These are phyloP conservation scores for Athalia cordata DNA, from an alignment of 2,888 invertebrate genomes.

Conservation along the genomic window DNA sequence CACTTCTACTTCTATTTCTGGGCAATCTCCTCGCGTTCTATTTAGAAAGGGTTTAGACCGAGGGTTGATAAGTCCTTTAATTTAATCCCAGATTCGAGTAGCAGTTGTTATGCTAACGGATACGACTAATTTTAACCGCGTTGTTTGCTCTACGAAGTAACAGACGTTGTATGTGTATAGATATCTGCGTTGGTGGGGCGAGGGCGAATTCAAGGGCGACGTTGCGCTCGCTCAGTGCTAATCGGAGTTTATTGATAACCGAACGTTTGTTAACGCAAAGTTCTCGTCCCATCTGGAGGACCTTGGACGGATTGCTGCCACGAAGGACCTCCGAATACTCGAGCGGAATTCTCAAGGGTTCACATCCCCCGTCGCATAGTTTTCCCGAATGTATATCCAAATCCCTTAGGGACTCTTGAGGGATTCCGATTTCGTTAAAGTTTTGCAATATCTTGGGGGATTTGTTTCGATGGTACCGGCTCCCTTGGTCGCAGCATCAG, in stretches of 20 bases:
- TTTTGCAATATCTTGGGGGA: constrained; percentile 12
- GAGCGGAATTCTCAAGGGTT: not conserved
- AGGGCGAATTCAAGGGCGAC: no score
- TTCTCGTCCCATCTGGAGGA: not conserved
- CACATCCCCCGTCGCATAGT: not conserved
- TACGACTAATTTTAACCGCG: constrained; percentile 4
- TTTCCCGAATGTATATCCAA: not conserved
- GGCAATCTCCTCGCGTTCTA: not conserved
- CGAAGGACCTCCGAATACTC: no score
- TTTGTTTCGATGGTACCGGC: not conserved
- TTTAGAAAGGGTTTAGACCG: not conserved
- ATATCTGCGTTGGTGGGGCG: no score
- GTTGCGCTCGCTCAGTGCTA: no score
- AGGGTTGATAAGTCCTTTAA: constrained; percentile 17
- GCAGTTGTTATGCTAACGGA: constrained; percentile 15
- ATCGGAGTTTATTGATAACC: not conserved
- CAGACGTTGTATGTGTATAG: no score
- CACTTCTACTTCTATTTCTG: not conserved
- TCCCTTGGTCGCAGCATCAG: not conserved
- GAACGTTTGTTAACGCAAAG: not conserved
- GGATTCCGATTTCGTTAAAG: constrained; percentile 30
- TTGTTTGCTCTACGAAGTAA: not conserved
- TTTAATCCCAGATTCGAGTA: constrained; percentile 9
- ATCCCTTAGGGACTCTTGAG: not conserved
- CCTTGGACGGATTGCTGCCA: no score